Percentiles rank a stretch among this genome's conserved stretches.
These are phyloP conservation scores for Miltochrista miniata DNA, from an alignment of 2,888 invertebrate genomes.

Conservation along the genomic window DNA sequence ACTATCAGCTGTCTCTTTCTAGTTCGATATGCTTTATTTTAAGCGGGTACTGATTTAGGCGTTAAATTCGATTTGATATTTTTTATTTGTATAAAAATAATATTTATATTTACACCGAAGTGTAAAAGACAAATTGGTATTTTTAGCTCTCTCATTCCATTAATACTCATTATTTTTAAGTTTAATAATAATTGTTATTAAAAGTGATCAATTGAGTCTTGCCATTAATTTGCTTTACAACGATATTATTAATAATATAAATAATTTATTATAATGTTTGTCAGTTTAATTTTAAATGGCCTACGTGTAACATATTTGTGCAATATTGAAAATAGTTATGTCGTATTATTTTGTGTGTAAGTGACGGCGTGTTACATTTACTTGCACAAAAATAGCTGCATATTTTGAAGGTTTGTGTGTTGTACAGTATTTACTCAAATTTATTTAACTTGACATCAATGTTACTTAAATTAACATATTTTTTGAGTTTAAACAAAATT, in stretches of 20 bases:
- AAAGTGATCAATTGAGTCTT: conserved; percentile 42
- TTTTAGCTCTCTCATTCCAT: conserved; percentile 48
- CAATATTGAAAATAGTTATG: conserved; percentile 49
- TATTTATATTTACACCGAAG: conserved; percentile 24
- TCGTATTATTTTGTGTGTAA: conserved; percentile 12
- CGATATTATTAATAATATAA: conserved; percentile 39
- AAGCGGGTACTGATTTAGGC: too few species aligned
- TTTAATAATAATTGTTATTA: conserved; percentile 23
- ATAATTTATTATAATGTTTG: conserved; percentile 21
- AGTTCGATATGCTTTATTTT: too few species aligned
- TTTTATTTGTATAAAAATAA: background rate
- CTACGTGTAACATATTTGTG: conserved; percentile 45
- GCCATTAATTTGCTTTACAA: conserved; percentile 55
- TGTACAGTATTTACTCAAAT: background rate
- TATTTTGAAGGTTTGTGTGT: conserved; percentile 9
- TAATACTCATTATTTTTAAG: conserved; percentile 49
- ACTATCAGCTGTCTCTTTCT: too few species aligned
- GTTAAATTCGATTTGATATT: too few species aligned
- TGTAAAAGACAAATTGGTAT: conserved; percentile 30
- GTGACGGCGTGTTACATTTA: conserved; percentile 19
- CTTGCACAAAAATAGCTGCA: conserved; percentile 44
- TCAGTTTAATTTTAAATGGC: conserved; percentile 40
- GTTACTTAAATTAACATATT: too few species aligned
- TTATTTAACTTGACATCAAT: background rate
- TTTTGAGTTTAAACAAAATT: too few species aligned